These are phyloP conservation scores for Halictus ligatus DNA, from an alignment of 2,888 invertebrate species.

Conservation along the genomic window DNA sequence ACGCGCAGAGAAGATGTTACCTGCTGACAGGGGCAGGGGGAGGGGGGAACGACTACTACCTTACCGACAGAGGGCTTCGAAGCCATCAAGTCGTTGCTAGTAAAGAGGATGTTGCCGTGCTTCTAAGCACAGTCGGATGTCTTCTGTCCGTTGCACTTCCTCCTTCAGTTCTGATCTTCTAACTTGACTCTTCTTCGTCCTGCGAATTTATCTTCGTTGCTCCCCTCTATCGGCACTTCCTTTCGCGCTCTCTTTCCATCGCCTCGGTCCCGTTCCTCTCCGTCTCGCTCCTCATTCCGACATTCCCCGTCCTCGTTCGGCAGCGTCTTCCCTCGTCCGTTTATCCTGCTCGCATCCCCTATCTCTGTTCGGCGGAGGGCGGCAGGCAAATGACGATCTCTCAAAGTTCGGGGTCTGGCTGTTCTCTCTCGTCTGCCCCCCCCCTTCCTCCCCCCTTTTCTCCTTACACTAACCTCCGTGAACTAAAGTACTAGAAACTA, in stretches of 20 bases:
- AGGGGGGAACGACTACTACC: not conserved
- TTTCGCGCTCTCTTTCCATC: not conserved
- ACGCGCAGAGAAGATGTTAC: not conserved
- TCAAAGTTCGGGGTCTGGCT: slow-evolving; percentile 36
- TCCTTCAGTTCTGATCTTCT: not conserved
- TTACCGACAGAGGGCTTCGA: slow-evolving; percentile 29
- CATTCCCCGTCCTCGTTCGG: not conserved
- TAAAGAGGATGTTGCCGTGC: slow-evolving; percentile 47
- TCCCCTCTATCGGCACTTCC: not conserved
- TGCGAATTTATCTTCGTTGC: not conserved
- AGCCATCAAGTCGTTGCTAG: slow-evolving; percentile 38
- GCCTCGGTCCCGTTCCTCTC: not conserved
- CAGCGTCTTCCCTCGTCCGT: no score
- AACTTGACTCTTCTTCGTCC: not conserved
- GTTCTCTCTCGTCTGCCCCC: not conserved
- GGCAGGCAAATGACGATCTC: slow-evolving; percentile 53
- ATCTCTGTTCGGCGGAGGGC: slow-evolving; percentile 28
- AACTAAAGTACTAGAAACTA: slow-evolving; percentile 70
- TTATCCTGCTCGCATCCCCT: not conserved
- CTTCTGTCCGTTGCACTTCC: not conserved
- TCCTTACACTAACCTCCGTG: slow-evolving; percentile 40
- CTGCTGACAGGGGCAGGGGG: not conserved
- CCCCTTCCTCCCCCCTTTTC: slow-evolving; percentile 2
- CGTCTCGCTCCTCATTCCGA: not conserved
- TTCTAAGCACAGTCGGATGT: slow-evolving; percentile 48